phyloP scores from a whole-genome alignment of 1,140 invertebrate genomes.

The Penaeus indicus region DNA sequence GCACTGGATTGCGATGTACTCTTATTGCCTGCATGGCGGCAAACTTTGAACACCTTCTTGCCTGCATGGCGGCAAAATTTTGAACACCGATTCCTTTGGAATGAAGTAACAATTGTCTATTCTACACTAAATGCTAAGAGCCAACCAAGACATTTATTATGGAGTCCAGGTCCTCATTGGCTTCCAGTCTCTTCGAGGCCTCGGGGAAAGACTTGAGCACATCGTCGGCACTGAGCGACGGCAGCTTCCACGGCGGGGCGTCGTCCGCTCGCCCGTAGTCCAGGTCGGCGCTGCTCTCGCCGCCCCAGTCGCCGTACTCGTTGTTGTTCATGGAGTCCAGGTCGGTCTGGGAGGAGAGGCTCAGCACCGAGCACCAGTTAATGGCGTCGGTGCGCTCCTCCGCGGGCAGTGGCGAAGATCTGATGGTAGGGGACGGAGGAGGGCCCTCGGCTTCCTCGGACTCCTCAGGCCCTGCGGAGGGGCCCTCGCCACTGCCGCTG shows the following conservation, averaged over 20 bases:
- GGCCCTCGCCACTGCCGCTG: constrained; percentile 35
- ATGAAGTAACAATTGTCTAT: constrained; percentile 56
- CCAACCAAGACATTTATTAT: constrained; percentile 66
- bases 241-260: constrained; percentile 67
- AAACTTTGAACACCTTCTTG: constrained; percentile 24
- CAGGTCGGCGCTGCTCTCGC: constrained; percentile 44
- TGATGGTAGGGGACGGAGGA: constrained; percentile 27
- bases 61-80: constrained; percentile 52
- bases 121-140: constrained; percentile 65
- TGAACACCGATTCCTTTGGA: constrained; percentile 61
- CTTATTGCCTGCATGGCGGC: constrained; percentile 54
- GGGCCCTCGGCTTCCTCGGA: constrained; percentile 34
- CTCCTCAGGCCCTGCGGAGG: constrained; percentile 30
- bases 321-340: constrained; percentile 86
- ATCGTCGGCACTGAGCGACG: constrained; percentile 79
- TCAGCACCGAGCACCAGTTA: constrained; percentile 91
- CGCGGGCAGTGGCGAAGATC: constrained; percentile 78
- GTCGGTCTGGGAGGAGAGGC: constrained; percentile 85
- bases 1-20: constrained; percentile 61
- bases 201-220: constrained; percentile 74
- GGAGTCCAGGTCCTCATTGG: constrained; percentile 65
- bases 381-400: constrained; percentile 77
- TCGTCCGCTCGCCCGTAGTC: constrained; percentile 52
- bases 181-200: constrained; percentile 64
- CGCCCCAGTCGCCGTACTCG: constrained; percentile 73